Evolutionary conservation across 2,888 invertebrate species (phyloP).

Genomic region (Elysia crispata): DNA sequence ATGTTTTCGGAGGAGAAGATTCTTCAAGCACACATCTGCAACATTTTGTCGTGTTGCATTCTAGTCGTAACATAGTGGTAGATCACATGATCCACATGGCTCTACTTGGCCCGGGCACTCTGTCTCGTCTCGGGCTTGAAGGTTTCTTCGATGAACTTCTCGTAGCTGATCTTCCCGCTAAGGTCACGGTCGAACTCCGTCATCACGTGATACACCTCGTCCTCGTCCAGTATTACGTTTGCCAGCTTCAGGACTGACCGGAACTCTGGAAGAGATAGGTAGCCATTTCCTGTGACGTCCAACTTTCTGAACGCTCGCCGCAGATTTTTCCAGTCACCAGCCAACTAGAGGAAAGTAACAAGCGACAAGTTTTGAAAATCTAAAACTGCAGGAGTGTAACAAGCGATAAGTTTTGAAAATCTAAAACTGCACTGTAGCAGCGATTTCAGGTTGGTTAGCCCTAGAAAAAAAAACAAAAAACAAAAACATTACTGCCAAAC

Average conservation of each 20-base stretch:
- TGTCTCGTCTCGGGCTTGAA: slow-evolving; percentile 68
- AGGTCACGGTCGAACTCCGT: slow-evolving; percentile 74
- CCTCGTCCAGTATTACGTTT: slow-evolving; percentile 74
- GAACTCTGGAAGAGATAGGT: slow-evolving; percentile 73
- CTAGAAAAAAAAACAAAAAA: too few species aligned
- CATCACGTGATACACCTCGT: slow-evolving; percentile 76
- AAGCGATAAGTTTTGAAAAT: too few species aligned
- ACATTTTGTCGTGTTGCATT: too few species aligned
- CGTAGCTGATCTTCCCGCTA: slow-evolving; percentile 73
- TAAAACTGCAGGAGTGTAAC: too few species aligned
- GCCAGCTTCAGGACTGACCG: slow-evolving; percentile 75
- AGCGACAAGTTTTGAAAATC: too few species aligned
- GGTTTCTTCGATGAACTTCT: slow-evolving; percentile 73
- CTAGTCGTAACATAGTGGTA: too few species aligned
- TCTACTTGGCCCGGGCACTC: slow-evolving; percentile 53
- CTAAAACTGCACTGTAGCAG: too few species aligned
- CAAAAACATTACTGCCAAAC: too few species aligned
- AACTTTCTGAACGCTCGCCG: slow-evolving; percentile 74
- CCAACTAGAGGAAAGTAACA: slow-evolving; percentile 60
- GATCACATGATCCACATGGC: too few species aligned
- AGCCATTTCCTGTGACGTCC: slow-evolving; percentile 70
- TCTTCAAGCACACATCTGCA: too few species aligned
- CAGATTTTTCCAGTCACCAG: slow-evolving; percentile 76
- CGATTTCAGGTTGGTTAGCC: too few species aligned
- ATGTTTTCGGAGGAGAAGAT: too few species aligned